A percentile compares a stretch with the other conserved stretches of the same genome.
phyloP scores from a whole-genome alignment of 2,797 vertebrate genomes.

The Sebastes elongatus region DNA sequence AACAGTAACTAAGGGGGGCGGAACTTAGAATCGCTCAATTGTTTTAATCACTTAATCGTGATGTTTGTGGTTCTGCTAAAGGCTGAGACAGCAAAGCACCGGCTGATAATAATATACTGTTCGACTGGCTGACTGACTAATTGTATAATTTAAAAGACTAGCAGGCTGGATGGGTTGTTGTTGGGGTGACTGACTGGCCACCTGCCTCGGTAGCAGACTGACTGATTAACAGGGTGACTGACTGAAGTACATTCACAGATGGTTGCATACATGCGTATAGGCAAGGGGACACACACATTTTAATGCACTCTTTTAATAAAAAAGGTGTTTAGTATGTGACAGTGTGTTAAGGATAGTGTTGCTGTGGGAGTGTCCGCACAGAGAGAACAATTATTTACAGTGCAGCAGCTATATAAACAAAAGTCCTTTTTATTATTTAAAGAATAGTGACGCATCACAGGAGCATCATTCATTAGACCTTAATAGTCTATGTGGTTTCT shows the following conservation, averaged over 20 bases:
- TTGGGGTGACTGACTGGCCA: constrained; percentile 45
- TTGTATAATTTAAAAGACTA: constrained; percentile 21
- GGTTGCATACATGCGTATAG: constrained; percentile 13
- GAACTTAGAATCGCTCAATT: neutral
- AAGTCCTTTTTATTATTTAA: constrained; percentile 89
- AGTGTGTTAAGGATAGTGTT: neutral
- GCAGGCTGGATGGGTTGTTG: constrained; percentile 23
- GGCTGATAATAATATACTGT: neutral
- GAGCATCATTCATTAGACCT: constrained; percentile 92
- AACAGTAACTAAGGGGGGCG: neutral
- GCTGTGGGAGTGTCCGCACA: constrained; percentile 20
- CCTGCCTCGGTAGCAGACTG: constrained; percentile 44
- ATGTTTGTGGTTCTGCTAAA: neutral
- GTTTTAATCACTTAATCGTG: neutral
- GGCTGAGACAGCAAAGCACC: neutral
- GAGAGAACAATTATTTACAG: constrained; percentile 85
- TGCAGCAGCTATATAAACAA: constrained; percentile 85
- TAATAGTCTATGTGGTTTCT: constrained; percentile 80
- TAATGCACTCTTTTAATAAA: neutral
- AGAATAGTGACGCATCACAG: constrained; percentile 90
- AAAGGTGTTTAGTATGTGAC: neutral
- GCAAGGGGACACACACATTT: neutral
- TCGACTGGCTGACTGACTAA: neutral
- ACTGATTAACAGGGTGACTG: constrained; percentile 56
- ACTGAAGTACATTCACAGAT: constrained; percentile 47